Conservation (phyloP, 1,140 invertebrate species). For the Hyles vespertilio region DNA sequence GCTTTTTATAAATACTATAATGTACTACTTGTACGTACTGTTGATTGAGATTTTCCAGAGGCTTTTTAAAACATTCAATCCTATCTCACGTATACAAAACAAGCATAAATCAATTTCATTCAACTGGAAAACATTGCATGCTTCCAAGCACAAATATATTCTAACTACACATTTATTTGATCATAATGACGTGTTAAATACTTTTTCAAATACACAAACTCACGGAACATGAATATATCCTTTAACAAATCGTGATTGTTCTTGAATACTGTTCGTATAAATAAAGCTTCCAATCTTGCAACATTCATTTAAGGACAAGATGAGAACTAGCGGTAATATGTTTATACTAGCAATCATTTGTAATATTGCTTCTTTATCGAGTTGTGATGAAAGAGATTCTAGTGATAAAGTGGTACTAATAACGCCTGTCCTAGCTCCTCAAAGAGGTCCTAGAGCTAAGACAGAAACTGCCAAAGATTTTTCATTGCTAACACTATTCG, state of each 20-base stretch:
- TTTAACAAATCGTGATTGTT: constrained; percentile 40
- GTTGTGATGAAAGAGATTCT: constrained; percentile 15
- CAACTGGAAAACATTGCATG: too few relatives aligned
- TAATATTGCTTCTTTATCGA: not conserved
- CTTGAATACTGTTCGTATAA: constrained; percentile 41
- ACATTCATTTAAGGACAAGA: constrained; percentile 24
- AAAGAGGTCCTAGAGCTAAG: constrained; percentile 32
- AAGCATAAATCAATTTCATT: too few relatives aligned
- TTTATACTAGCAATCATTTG: constrained; percentile 8
- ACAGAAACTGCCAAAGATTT: constrained; percentile 62
- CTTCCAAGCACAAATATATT: too few relatives aligned
- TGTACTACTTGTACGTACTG: too few relatives aligned
- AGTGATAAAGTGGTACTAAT: constrained; percentile 39
- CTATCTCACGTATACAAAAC: too few relatives aligned
- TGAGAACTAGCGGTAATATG: constrained; percentile 17
- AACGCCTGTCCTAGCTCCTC: constrained; percentile 45
- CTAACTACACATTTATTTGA: too few relatives aligned
- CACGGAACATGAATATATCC: constrained; percentile 21
- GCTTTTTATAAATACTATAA: too few relatives aligned
- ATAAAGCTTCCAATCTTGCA: constrained; percentile 32
- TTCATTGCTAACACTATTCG: constrained; percentile 45
- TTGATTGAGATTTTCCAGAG: too few relatives aligned
- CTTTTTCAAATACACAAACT: not conserved
- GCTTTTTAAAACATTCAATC: too few relatives aligned
- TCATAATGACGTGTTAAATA: too few relatives aligned